These are phyloP conservation scores for Mesitornis unicolor DNA, from an alignment of 2,113 vertebrate genomes.

Conservation along the genomic window DNA sequence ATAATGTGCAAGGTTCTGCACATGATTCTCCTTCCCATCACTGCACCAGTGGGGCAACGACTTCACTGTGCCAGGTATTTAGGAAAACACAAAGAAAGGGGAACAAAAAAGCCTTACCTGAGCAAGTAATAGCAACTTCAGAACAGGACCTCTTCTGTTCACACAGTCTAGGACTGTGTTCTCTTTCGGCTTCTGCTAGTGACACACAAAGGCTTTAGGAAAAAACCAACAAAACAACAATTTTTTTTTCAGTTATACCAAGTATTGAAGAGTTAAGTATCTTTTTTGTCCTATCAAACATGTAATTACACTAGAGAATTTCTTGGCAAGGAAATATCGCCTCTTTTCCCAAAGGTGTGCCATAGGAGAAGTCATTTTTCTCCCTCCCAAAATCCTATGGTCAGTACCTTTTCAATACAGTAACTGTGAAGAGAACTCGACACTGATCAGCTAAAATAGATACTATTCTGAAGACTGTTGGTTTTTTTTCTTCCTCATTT, in stretches of 20 bases:
- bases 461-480: not conserved
- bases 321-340: not conserved
- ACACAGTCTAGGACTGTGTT: accelerated
- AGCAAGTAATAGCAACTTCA: not conserved
- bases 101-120: not conserved
- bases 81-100: not conserved
- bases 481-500: not conserved
- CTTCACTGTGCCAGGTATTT: not conserved
- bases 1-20: not conserved
- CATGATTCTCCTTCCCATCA: not conserved
- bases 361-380: not conserved
- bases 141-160: not conserved
- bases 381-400: not conserved
- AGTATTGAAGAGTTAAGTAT: not conserved
- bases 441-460: not conserved
- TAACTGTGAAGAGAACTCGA: not conserved
- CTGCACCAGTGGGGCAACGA: accelerated
- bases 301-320: not conserved
- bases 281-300: not conserved
- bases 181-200: not conserved
- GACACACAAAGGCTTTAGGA: not conserved
- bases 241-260: not conserved
- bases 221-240: too few species aligned
- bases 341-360: not conserved
- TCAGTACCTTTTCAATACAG: not conserved